Evolutionary conservation across 2,888 invertebrate species (phyloP).

Genomic region (Ichneumoninae sp.): DNA sequence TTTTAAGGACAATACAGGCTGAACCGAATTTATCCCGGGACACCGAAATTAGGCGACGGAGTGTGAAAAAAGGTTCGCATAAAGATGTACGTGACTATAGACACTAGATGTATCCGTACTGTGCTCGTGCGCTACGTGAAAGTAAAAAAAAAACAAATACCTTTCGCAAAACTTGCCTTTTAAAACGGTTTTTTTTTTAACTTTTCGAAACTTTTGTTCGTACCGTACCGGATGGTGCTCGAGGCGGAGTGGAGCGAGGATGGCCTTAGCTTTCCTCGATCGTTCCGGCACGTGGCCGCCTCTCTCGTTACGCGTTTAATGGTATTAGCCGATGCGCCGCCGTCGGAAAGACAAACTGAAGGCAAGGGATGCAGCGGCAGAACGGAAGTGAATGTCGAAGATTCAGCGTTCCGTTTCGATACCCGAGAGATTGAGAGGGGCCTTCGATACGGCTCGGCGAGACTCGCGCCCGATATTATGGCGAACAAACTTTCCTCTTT

Average conservation of each 20-base stretch:
- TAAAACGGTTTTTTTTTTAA: slow-evolving; percentile 74
- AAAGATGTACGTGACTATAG: neutral
- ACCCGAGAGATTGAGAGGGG: slow-evolving; percentile 49
- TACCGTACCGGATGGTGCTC: slow-evolving; percentile 34
- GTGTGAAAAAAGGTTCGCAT: neutral
- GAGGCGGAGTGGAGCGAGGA: neutral
- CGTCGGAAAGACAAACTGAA: slow-evolving; percentile 50
- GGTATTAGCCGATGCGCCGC: slow-evolving; percentile 67
- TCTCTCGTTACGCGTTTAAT: slow-evolving; percentile 69
- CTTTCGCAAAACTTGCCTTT: slow-evolving; percentile 76
- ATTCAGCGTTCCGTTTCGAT: slow-evolving; percentile 66
- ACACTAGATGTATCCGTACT: neutral
- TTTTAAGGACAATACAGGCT: too few relatives aligned
- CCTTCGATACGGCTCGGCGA: slow-evolving; percentile 46
- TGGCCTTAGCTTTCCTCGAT: slow-evolving; percentile 42
- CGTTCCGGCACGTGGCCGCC: slow-evolving; percentile 46
- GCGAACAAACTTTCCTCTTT: slow-evolving; percentile 66
- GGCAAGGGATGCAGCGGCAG: slow-evolving; percentile 26
- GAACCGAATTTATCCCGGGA: too few relatives aligned
- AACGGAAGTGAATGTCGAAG: slow-evolving; percentile 60
- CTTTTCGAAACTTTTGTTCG: slow-evolving; percentile 66
- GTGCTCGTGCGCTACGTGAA: slow-evolving; percentile 52
- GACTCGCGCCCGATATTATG: slow-evolving; percentile 53
- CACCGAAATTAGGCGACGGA: neutral
- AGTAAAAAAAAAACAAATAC: slow-evolving; percentile 65